These are phyloP conservation scores for Oryctolagus cuniculus DNA, from an alignment of 2,113 vertebrate species.

Conservation along the genomic window DNA sequence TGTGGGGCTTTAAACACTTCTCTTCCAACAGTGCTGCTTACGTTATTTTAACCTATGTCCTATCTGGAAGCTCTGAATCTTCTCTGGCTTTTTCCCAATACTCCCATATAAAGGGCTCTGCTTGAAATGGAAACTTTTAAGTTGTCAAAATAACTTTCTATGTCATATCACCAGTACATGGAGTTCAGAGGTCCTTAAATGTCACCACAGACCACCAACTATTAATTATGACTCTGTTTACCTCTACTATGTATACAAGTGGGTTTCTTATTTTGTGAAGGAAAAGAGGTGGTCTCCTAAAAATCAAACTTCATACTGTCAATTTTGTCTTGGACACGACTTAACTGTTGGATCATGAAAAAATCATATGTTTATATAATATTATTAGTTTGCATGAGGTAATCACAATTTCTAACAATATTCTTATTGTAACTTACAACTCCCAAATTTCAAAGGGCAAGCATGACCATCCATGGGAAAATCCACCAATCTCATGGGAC, in stretches of 20 bases:
- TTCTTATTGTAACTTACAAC: conserved; percentile 93
- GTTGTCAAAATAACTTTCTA: neutral
- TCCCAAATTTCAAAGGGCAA: conserved; percentile 99
- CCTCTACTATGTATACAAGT: neutral
- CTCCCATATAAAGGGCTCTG: neutral
- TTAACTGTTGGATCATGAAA: conserved; percentile 20
- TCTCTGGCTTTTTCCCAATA: neutral
- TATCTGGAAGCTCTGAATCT: neutral
- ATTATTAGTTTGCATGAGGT: neutral
- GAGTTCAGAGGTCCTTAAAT: neutral
- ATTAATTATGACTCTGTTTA: neutral
- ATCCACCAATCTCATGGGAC: conserved; percentile 98
- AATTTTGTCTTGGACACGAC: neutral
- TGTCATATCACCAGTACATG: neutral
- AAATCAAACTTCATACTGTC: neutral
- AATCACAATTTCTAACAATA: conserved; percentile 49
- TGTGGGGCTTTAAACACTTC: neutral
- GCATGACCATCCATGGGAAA: conserved; percentile 99
- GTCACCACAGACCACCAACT: neutral
- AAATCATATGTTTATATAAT: neutral
- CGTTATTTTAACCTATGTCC: neutral
- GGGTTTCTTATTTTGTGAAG: neutral
- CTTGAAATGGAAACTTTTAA: neutral
- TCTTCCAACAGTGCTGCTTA: neutral
- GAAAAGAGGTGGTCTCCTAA: neutral